Evolutionary conservation across 2,888 invertebrate genomes (phyloP), one percentile per base, ranked within the genome.

Genomic region (Noctua pronuba): DNA sequence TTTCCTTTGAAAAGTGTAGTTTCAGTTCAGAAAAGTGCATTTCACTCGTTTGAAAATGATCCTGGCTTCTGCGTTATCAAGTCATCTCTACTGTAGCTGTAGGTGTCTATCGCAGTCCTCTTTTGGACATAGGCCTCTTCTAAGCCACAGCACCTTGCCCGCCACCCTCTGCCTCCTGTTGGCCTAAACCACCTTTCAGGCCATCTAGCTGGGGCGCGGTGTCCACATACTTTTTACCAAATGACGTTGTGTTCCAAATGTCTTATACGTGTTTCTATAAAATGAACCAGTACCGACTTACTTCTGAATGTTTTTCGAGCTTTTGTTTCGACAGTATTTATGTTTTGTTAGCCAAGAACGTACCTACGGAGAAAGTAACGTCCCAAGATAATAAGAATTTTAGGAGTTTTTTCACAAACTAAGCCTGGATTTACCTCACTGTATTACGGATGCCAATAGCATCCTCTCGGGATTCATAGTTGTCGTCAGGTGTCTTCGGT

Each of bases 341-440:
- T 41, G 41, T 41, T 41, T 41, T 41, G 41, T 41, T 41, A 41
- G 1, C 41, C 41, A 41, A 41, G 41, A 41, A 41, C 38, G 7
- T 24, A 64, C 18, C 24, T 75, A 49, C 49, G 28, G 49, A 44
- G 52, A 74, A 64, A 79, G 70, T 65, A 67, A 74, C 31, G 74
- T 46, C 66, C 58, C 11, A n/a, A 75, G 49, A 66, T 66, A 58
- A 73, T 28, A 77, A 46, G 62, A 75, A 41, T 72, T 75, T 65
- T 35, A 69, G 73, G 74, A 67, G 46, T 66, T 68, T 76, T 84
- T 78, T 66, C 52, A 46, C 60, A 65, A 73, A 58, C 46, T 78
- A 80, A 76, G 72, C 76, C 41, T 8, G 75, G 82, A 38, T 78
- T 75, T 86, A 65, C 77, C 28, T 74, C 31, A 68, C 65, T 62